Conservation (phyloP, 2,797 vertebrate genomes). For the Trematomus bernacchii region DNA sequence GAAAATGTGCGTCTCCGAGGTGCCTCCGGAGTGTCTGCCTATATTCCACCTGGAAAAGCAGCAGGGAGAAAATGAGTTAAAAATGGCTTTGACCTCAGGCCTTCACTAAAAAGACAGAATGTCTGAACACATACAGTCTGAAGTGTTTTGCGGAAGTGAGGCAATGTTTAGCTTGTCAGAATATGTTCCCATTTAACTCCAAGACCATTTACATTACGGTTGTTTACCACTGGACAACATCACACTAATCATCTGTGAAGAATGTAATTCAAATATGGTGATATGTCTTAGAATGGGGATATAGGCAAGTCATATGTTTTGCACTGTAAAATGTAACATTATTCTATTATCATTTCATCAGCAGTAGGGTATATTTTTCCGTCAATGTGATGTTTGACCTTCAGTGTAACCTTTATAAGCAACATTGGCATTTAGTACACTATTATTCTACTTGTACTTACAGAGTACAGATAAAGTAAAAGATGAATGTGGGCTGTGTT, state of each 20-base stretch:
- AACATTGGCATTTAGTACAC: background rate
- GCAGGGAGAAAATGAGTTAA: constrained; percentile 43
- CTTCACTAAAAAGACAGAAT: constrained; percentile 20
- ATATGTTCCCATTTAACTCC: constrained; percentile 25
- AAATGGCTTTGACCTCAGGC: constrained; percentile 44
- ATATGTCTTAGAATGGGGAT: background rate
- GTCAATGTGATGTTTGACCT: background rate
- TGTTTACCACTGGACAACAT: constrained; percentile 34
- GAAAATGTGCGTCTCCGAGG: constrained; percentile 70
- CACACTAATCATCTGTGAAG: constrained; percentile 21
- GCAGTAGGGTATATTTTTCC: constrained; percentile 3
- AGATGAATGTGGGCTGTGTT: background rate
- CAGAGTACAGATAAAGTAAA: background rate
- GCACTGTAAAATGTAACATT: constrained; percentile 1
- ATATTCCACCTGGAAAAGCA: constrained; percentile 78
- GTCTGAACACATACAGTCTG: constrained; percentile 34
- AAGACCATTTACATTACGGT: constrained; percentile 17
- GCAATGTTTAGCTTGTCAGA: constrained; percentile 39
- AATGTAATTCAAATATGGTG: constrained; percentile 2
- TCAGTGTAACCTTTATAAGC: background rate
- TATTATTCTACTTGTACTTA: background rate
- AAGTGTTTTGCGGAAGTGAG: constrained; percentile 15
- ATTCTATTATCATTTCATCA: constrained; percentile 28
- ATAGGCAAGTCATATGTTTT: background rate
- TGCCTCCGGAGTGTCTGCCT: constrained; percentile 68